These are phyloP conservation scores for Promerops cafer DNA, from an alignment of 2,113 vertebrate genomes.

Conservation along the genomic window DNA sequence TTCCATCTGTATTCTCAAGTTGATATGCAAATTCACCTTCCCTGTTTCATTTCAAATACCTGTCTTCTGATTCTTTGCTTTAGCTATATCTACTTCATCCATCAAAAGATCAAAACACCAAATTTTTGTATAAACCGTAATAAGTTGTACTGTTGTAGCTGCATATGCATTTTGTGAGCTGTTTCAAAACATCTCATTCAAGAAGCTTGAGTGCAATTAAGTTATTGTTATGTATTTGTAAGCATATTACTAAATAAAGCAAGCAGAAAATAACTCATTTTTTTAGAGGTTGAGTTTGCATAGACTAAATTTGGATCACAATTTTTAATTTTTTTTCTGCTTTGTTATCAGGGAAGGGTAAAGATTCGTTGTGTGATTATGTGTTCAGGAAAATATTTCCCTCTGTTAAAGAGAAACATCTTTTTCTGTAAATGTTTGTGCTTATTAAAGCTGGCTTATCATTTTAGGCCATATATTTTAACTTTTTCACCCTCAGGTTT, in stretches of 20 bases:
- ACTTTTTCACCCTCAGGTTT: background rate
- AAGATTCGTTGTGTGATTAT: background rate
- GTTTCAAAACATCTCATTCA: background rate
- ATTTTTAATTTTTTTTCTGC: background rate
- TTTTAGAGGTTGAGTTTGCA: background rate
- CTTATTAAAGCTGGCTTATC: background rate
- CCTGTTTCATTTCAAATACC: background rate
- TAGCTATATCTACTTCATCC: background rate
- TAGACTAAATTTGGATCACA: background rate
- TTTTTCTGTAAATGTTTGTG: background rate
- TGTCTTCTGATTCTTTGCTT: background rate
- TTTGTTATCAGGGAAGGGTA: background rate
- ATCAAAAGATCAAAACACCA: background rate
- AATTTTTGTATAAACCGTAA: background rate
- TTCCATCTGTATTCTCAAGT: conserved; percentile 35
- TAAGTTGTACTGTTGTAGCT: background rate
- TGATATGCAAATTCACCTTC: conserved; percentile 38
- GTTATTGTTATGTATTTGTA: background rate
- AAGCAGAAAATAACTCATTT: background rate
- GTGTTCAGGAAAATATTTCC: background rate
- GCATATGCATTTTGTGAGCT: background rate
- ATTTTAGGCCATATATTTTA: background rate
- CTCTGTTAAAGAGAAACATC: background rate
- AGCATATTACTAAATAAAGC: background rate
- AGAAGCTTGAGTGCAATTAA: background rate